Evolutionary conservation across 2,113 vertebrate species (phyloP).

Genomic region (Salvelinus namaycush): DNA sequence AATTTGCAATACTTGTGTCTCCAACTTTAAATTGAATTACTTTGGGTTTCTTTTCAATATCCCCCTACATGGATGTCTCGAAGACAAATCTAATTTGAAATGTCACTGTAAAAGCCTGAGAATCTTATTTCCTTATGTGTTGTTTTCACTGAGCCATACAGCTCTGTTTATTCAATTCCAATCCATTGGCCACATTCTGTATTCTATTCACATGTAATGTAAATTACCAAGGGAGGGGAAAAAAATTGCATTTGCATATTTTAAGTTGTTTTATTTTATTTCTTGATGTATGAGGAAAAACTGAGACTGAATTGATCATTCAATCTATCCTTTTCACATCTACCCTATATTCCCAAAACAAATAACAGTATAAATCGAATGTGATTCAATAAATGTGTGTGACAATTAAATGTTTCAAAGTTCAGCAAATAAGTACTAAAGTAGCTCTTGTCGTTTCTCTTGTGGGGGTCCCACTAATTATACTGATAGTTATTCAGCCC

Average conservation of each 20-base stretch:
- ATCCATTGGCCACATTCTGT: conserved; percentile 2
- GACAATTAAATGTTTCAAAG: neutral
- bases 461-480: conserved; percentile 18
- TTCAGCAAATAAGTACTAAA: neutral
- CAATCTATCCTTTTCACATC: neutral
- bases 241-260: neutral
- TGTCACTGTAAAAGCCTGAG: neutral
- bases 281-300: neutral
- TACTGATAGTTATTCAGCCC: conserved; percentile 30
- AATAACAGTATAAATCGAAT: neutral
- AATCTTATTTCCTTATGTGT: neutral
- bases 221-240: neutral
- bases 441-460: neutral
- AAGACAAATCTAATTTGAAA: neutral
- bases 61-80: neutral
- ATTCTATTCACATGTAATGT: conserved; percentile 1
- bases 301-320: neutral
- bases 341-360: neutral
- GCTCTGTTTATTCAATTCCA: conserved; percentile 1
- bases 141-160: conserved; percentile 4
- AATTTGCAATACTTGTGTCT: neutral
- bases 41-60: conserved; percentile 1
- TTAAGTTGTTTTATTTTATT: neutral
- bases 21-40: conserved; percentile 33
- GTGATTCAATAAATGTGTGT: neutral